Evolutionary conservation across 2,888 invertebrate genomes (phyloP).

Genomic region (Tetrapedia diversipes): DNA sequence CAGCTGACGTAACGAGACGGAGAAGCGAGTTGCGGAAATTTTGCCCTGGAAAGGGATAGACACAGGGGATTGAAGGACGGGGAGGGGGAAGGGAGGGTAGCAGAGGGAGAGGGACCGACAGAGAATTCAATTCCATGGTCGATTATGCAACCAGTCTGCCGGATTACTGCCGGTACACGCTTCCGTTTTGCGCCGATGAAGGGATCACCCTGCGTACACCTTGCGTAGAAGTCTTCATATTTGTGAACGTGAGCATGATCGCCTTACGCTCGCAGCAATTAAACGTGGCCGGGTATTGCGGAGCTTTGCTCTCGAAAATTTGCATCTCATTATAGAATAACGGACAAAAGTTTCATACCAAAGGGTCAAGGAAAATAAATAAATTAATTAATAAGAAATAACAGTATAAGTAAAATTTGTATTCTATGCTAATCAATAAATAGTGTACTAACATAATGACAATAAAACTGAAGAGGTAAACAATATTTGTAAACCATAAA

Average conservation of each 20-base stretch:
- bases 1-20: conserved; percentile 72
- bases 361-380: too few relatives aligned
- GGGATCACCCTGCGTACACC: conserved; percentile 72
- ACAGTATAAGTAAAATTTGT: too few relatives aligned
- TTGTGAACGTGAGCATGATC: conserved; percentile 27
- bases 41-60: neutral
- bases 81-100: conserved; percentile 35
- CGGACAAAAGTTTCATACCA: too few relatives aligned
- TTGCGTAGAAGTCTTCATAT: conserved; percentile 54
- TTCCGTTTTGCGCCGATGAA: conserved; percentile 76
- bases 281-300: conserved; percentile 37
- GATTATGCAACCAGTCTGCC: conserved; percentile 79
- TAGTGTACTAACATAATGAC: too few relatives aligned
- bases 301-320: neutral
- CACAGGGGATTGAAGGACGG: conserved; percentile 12
- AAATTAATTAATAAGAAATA: too few relatives aligned
- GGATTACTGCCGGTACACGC: conserved; percentile 72
- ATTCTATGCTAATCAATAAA: too few relatives aligned
- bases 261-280: conserved; percentile 39
- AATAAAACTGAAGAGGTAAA: too few relatives aligned
- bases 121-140: conserved; percentile 81
- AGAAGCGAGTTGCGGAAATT: conserved; percentile 24
- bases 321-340: too few relatives aligned
- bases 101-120: conserved; percentile 61
- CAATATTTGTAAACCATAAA: too few relatives aligned